These are phyloP conservation scores for Pituophis catenifer DNA, from an alignment of 2,113 vertebrate species.

Conservation along the genomic window DNA sequence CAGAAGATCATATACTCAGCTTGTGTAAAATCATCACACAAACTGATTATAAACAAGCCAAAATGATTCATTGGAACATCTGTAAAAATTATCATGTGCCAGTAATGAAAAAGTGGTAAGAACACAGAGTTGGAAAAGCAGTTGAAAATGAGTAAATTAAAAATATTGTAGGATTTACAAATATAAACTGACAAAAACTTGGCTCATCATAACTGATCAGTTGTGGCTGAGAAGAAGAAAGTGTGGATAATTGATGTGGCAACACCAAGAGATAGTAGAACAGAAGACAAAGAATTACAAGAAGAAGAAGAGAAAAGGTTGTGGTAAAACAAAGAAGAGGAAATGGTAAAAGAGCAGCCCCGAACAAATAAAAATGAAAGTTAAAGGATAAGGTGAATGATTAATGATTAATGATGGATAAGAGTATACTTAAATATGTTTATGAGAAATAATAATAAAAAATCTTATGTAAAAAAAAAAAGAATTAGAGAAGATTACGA, in stretches of 20 bases:
- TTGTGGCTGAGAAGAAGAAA: background rate
- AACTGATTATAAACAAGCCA: background rate
- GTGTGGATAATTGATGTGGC: background rate
- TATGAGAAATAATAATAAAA: too few species aligned
- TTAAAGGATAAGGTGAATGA: too few species aligned
- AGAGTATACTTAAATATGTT: too few species aligned
- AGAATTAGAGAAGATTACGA: background rate
- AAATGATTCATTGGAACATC: background rate
- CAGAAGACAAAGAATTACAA: background rate
- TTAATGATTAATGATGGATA: too few species aligned
- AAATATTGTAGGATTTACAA: background rate
- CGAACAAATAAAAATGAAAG: too few species aligned
- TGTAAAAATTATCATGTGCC: background rate
- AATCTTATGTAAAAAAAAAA: too few species aligned
- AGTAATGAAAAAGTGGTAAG: background rate
- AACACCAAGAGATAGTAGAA: background rate
- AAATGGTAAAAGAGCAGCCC: too few species aligned
- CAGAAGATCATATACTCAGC: background rate
- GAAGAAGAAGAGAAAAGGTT: too few species aligned
- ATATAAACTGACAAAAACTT: background rate
- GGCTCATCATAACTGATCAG: background rate
- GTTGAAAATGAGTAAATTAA: background rate
- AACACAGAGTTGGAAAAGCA: background rate
- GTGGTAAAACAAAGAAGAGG: too few species aligned
- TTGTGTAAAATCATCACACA: background rate